Conservation (phyloP, 2,113 vertebrate species). For the Vombatus ursinus region DNA sequence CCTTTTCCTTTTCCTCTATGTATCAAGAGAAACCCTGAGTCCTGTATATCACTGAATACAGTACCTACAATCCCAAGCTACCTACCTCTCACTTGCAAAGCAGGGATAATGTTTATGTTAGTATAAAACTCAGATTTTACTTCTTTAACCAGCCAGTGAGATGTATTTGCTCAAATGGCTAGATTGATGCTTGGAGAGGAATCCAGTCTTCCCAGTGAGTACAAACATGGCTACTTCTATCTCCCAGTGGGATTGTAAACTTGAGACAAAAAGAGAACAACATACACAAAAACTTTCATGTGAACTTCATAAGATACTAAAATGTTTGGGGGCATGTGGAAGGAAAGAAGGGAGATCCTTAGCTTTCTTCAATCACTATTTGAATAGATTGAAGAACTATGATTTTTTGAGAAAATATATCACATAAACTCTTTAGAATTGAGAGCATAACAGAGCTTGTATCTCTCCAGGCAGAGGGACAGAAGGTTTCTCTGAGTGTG, state of each 20-base stretch:
- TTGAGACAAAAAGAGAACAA: not conserved
- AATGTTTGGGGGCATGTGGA: too few species aligned
- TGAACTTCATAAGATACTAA: not conserved
- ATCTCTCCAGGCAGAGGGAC: not conserved
- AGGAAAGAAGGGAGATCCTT: accelerated
- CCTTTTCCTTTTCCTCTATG: too few species aligned
- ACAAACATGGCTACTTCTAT: not conserved
- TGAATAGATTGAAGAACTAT: too few species aligned
- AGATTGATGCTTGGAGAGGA: not conserved
- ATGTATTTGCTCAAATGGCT: not conserved
- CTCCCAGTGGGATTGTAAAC: not conserved
- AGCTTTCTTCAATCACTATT: not conserved
- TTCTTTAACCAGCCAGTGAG: too few species aligned
- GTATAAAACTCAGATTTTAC: not conserved
- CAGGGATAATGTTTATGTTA: not conserved
- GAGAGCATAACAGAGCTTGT: too few species aligned
- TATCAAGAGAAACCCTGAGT: too few species aligned
- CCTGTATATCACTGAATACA: too few species aligned
- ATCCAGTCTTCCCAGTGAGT: not conserved
- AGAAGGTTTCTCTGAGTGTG: not conserved
- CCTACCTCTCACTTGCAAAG: not conserved
- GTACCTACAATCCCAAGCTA: too few species aligned
- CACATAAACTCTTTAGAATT: not conserved
- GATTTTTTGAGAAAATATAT: not conserved
- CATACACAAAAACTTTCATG: too few species aligned